phyloP scores from a whole-genome alignment of 1,140 invertebrate species.

The Bathynomus jamesi region DNA sequence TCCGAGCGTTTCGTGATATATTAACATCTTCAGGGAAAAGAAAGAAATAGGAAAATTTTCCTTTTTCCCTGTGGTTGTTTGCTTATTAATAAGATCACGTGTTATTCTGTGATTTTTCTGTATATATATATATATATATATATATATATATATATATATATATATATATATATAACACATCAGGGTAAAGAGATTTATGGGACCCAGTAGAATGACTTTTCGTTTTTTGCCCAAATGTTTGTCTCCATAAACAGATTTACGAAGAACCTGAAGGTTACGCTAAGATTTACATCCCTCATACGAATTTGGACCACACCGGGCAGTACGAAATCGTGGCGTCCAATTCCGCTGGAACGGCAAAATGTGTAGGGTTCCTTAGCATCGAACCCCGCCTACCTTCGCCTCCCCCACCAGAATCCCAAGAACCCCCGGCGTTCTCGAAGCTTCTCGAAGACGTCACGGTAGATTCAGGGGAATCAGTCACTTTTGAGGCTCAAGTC shows the following conservation, averaged over 20 bases:
- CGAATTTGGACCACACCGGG: slow-evolving; percentile 57
- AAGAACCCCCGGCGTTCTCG: slow-evolving; percentile 55
- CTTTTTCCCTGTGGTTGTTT: no score
- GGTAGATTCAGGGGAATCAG: slow-evolving; percentile 49
- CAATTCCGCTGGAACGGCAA: slow-evolving; percentile 64
- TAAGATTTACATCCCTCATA: slow-evolving; percentile 52
- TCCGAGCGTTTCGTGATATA: no score
- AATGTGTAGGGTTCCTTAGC: slow-evolving; percentile 68
- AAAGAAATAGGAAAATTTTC: no score
- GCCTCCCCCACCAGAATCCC: slow-evolving; percentile 49
- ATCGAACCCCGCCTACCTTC: slow-evolving; percentile 31
- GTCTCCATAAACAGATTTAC: slow-evolving; percentile 19
- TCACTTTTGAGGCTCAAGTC: slow-evolving; percentile 63
- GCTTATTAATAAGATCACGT: no score
- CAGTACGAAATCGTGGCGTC: slow-evolving; percentile 66
- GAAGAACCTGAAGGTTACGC: slow-evolving; percentile 47
- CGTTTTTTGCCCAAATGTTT: no score
- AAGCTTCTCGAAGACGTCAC: slow-evolving; percentile 55
- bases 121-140: slow-evolving; percentile 3
- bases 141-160: slow-evolving; percentile 3
- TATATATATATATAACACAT: background rate
- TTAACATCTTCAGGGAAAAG: no score
- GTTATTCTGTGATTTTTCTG: background rate
- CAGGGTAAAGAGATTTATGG: background rate
- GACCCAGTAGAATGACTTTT: background rate